Evolutionary conservation across 2,888 invertebrate genomes (phyloP).

Genomic region (Lithophane leautieri): DNA sequence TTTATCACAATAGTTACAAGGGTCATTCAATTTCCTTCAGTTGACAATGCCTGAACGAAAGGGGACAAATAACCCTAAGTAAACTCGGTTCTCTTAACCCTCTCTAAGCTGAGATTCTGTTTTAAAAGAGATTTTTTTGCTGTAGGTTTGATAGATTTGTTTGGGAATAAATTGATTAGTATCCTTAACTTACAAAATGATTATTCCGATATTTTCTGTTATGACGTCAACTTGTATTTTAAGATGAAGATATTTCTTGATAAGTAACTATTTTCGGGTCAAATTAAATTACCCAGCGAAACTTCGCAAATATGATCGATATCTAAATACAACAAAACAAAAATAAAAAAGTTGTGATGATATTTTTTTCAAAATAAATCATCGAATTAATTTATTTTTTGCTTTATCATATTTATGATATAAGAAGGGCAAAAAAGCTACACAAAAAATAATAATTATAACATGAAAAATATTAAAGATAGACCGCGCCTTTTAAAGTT

Average conservation of each 20-base stretch:
- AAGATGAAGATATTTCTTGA: neutral
- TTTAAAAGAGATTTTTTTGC: conserved; percentile 26
- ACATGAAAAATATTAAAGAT: too few species aligned
- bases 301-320: too few species aligned
- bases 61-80: conserved; percentile 68
- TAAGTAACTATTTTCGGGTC: neutral
- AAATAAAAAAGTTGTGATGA: too few species aligned
- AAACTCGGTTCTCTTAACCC: conserved; percentile 57
- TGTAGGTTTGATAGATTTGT: conserved; percentile 12
- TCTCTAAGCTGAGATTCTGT: conserved; percentile 40
- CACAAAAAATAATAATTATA: too few species aligned
- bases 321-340: too few species aligned
- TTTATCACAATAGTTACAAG: conserved; percentile 70
- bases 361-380: too few species aligned
- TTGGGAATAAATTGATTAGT: neutral
- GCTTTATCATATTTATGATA: too few species aligned
- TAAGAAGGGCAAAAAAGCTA: too few species aligned
- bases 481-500: too few species aligned
- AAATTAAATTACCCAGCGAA: too few species aligned
- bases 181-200: neutral
- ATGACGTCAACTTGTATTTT: neutral
- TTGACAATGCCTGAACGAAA: conserved; percentile 66
- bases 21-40: conserved; percentile 70
- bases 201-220: neutral
- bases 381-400: too few species aligned